Evolutionary conservation across 1,140 invertebrate genomes (phyloP).

Genomic region (Rhopalosiphum padi): DNA sequence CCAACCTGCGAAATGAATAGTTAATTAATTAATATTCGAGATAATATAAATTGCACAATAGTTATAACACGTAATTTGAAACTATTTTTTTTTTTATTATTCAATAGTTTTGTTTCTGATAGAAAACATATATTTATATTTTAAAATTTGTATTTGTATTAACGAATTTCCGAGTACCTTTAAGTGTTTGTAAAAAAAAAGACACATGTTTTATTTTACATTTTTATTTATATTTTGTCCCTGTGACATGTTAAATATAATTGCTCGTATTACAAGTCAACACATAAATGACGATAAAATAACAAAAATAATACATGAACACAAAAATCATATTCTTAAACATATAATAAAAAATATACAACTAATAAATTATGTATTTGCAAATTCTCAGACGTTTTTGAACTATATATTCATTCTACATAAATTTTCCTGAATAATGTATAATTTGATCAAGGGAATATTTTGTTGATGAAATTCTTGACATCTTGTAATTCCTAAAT

Average conservation of each 20-base stretch:
- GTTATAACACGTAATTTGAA: background rate
- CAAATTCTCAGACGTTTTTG: background rate
- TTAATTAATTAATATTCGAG: background rate
- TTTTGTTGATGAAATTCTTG: conserved; percentile 37
- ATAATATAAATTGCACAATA: background rate
- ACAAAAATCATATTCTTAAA: background rate
- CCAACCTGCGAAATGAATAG: background rate
- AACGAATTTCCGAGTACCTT: background rate
- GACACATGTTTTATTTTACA: background rate
- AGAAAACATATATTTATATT: background rate
- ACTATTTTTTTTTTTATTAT: background rate
- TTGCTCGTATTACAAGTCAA: background rate
- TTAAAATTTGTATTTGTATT: background rate
- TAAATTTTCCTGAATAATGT: background rate
- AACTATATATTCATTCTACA: background rate
- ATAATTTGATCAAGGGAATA: background rate
- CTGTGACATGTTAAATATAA: background rate
- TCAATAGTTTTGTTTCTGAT: background rate
- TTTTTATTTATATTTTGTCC: background rate
- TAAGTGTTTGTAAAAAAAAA: background rate
- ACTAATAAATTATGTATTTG: background rate
- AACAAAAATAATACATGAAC: background rate
- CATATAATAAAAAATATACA: background rate
- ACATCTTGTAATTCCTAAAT: conserved; percentile 40
- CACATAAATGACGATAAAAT: background rate